These are phyloP conservation scores for Apteryx mantelli DNA, from an alignment of 2,113 vertebrate species.

Conservation along the genomic window DNA sequence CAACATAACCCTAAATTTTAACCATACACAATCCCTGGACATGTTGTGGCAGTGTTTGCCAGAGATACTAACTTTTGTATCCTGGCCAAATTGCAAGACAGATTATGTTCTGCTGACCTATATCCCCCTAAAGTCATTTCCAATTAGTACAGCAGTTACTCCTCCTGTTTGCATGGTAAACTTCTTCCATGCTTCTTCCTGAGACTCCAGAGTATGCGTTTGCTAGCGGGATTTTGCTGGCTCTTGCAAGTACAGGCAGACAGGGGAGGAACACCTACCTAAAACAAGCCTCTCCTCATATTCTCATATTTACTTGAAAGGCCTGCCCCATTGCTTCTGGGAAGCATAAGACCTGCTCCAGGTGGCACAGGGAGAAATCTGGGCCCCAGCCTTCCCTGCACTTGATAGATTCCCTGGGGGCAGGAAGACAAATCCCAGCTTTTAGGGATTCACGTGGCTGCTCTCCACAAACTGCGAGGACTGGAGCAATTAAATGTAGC, in stretches of 20 bases:
- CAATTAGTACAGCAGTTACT: not conserved
- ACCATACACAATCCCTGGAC: not conserved
- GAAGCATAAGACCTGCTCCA: not conserved
- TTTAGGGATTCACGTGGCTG: not conserved
- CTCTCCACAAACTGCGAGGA: not conserved
- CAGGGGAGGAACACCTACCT: not conserved
- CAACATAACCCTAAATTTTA: not conserved
- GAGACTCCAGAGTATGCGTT: not conserved
- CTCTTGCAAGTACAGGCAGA: not conserved
- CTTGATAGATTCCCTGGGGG: not conserved
- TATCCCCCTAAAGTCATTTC: not conserved
- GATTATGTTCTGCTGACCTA: constrained; percentile 31
- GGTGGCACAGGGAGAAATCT: not conserved
- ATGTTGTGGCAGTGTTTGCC: fast-evolving
- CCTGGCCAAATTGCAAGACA: not conserved
- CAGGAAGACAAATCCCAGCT: not conserved
- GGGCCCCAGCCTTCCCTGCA: not conserved
- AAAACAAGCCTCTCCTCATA: not conserved
- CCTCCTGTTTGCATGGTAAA: not conserved
- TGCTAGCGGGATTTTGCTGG: not conserved
- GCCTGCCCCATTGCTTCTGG: not conserved
- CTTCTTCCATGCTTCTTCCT: not conserved
- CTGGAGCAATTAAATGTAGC: not conserved
- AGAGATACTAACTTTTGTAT: not conserved
- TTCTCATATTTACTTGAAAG: not conserved